Percentiles rank a stretch among this genome's conserved stretches.
phyloP scores from a whole-genome alignment of 2,888 invertebrate genomes.

The Lucinisca nassula region DNA sequence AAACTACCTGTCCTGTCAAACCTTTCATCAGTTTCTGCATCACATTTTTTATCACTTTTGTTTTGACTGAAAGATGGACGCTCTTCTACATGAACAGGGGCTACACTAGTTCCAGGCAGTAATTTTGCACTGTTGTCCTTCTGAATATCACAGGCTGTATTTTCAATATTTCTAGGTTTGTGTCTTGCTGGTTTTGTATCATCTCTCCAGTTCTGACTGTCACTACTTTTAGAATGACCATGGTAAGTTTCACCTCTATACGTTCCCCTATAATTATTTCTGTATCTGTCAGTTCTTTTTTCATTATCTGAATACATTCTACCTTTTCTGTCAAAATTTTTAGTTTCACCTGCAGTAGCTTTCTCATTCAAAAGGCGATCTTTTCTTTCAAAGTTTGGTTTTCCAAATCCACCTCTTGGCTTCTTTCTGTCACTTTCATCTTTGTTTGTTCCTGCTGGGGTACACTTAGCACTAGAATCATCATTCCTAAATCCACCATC shows the following conservation, averaged over 20 bases:
- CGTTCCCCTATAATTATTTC: not conserved
- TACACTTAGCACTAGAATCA: no score
- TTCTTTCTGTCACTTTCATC: not conserved
- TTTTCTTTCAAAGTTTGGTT: not conserved
- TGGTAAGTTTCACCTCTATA: not conserved
- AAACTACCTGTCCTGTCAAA: not conserved
- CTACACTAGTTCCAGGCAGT: no score
- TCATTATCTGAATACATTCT: no score
- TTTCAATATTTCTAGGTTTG: no score
- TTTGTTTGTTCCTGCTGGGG: no score
- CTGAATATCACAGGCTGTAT: no score
- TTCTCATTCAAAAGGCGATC: no score
- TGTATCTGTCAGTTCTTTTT: slow-evolving; percentile 7
- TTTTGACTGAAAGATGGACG: no score
- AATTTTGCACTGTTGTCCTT: no score
- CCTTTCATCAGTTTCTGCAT: not conserved
- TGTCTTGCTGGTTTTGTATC: no score
- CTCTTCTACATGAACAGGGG: no score
- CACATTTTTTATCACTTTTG: not conserved
- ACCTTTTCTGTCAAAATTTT: not conserved
- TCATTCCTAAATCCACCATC: not conserved
- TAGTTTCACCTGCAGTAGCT: not conserved
- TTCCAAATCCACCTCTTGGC: not conserved
- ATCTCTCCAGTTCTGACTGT: not conserved
- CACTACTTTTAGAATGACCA: not conserved